Evolutionary conservation across 1,140 invertebrate genomes (phyloP), one percentile per base, ranked within the genome.

Genomic region (Periplaneta americana): DNA sequence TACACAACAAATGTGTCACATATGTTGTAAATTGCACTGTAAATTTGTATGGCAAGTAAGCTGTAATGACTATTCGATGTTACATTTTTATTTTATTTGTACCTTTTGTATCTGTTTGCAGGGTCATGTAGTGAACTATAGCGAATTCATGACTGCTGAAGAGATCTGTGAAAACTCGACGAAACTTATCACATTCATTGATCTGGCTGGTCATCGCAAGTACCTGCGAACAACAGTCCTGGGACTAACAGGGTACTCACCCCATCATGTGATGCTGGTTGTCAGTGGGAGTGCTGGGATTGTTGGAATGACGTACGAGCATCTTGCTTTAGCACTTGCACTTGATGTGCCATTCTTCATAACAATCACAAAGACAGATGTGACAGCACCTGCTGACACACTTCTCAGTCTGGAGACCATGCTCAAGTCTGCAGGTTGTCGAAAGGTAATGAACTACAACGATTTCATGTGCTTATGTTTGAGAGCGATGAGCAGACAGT

Each of bases 141-240:
- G 95, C 82, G 95, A 97, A 85, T 93, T 96, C 87, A 94, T 95
- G 86, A 98, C 95, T 1, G 94, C 97, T 0, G 98, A 99, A 88
- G 96, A 99, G 85, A 99, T 99, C 76, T 97, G 96, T 84, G 96
- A 98, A 84, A 90, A 93, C 80, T 96, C 96, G 3, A 94, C 95
- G 10, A 98, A 98, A 89, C 89, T 99, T 48, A 95, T 99, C 0
- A 98, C 97, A 2, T 96, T 99, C 85, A 94, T 99, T 85, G 98
- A 99, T 90, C 90, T 99, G 83, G 98, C 98, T 10, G 98, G 98
- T 0, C 97, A 99, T 90, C 93, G 95, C 83, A 99, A 99, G 87
- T 99, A 99, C 87, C 91, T 99, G 84, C 92, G 95, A 84, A 99
- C 98, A 81, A 99, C 98, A 13, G 93, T 99, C 37, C 95, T 98